These are phyloP conservation scores for Prietella phreatophila DNA, from an alignment of 2,113 vertebrate genomes.

Conservation along the genomic window DNA sequence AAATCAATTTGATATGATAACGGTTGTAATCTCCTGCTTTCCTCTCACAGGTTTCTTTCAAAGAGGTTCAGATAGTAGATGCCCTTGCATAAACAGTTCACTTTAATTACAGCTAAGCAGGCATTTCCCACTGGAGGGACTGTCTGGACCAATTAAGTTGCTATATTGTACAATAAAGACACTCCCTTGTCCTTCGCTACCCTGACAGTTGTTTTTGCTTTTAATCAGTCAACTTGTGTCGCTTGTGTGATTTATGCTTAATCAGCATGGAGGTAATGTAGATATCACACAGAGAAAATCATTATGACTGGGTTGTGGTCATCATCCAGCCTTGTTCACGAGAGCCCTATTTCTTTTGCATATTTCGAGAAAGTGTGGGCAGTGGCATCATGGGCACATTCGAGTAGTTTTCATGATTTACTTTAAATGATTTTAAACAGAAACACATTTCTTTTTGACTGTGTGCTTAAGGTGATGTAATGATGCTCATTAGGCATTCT, in stretches of 20 bases:
- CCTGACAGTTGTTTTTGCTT: constrained; percentile 73
- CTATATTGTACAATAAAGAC: constrained; percentile 76
- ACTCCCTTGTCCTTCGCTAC: constrained; percentile 75
- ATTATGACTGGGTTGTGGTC: constrained; percentile 70
- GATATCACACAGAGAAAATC: constrained; percentile 70
- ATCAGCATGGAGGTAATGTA: constrained; percentile 70
- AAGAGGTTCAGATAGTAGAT: constrained; percentile 2
- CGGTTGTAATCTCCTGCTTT: background rate
- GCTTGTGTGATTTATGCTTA: constrained; percentile 74
- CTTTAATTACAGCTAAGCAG: constrained; percentile 71
- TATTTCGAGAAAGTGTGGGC: background rate
- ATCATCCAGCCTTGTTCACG: constrained; percentile 51
- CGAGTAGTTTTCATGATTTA: background rate
- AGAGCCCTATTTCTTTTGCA: background rate
- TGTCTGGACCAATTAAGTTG: constrained; percentile 75
- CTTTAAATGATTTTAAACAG: background rate
- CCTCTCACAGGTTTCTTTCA: background rate
- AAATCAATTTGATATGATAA: background rate
- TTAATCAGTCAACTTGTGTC: constrained; percentile 77
- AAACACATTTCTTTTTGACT: background rate
- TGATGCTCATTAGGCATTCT: background rate
- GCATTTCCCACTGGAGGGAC: constrained; percentile 71
- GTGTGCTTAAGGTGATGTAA: background rate
- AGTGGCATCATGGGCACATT: background rate
- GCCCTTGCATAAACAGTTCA: constrained; percentile 62